Evolutionary conservation across 1,140 invertebrate genomes (phyloP).

Genomic region (Drosophila kepulauana): DNA sequence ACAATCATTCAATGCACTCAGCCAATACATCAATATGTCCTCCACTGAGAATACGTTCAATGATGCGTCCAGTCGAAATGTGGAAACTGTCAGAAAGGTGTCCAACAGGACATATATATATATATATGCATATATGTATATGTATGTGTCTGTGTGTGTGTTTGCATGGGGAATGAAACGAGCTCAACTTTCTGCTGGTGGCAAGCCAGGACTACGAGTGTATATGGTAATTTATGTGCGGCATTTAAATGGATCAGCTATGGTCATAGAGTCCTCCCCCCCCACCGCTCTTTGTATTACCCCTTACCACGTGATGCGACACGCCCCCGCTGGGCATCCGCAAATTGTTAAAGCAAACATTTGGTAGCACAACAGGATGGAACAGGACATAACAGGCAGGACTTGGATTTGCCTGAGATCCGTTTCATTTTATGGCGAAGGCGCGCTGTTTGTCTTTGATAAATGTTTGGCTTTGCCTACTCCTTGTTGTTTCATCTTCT

Average conservation of each 20-base stretch:
- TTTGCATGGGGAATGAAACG: neutral
- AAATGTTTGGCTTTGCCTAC: slow-evolving; percentile 60
- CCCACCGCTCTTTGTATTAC: neutral
- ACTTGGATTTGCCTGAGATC: slow-evolving; percentile 20
- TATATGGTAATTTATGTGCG: slow-evolving; percentile 77
- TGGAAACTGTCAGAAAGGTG: slow-evolving; percentile 47
- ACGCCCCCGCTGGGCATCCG: slow-evolving; percentile 41
- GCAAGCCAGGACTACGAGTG: slow-evolving; percentile 10
- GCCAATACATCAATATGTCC: slow-evolving; percentile 81
- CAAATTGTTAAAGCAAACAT: slow-evolving; percentile 72
- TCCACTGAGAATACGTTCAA: slow-evolving; percentile 61
- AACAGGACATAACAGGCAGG: slow-evolving; percentile 12
- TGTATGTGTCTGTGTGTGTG: neutral
- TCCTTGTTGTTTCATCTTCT: neutral
- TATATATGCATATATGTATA: neutral
- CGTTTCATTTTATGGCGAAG: slow-evolving; percentile 25
- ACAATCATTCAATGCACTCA: slow-evolving; percentile 73
- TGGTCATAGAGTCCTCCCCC: slow-evolving; percentile 15
- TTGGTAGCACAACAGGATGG: slow-evolving; percentile 20
- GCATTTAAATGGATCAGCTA: slow-evolving; percentile 76
- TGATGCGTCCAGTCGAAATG: slow-evolving; percentile 67
- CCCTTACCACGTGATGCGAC: neutral
- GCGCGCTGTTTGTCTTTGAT: slow-evolving; percentile 60
- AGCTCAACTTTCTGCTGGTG: slow-evolving; percentile 7
- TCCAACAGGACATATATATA: slow-evolving; percentile 6